Evolutionary conservation across 2,888 invertebrate species (phyloP).

Genomic region (Phyllotreta cruciferae): DNA sequence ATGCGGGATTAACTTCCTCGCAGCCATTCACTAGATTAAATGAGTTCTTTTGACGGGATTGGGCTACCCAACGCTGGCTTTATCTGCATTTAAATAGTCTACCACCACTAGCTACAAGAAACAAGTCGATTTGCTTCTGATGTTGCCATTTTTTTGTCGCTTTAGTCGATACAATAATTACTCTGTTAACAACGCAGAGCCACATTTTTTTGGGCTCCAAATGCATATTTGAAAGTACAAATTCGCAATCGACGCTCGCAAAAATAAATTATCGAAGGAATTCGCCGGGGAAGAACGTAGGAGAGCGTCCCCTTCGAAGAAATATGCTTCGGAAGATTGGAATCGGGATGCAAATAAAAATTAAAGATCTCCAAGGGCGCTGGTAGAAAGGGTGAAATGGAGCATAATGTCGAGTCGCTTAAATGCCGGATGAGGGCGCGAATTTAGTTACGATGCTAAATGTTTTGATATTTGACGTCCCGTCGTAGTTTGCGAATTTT

Average conservation of each 20-base stretch:
- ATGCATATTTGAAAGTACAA: neutral
- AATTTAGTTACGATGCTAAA: conserved; percentile 20
- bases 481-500: neutral
- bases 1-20: conserved; percentile 51
- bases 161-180: too few species aligned
- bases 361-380: conserved; percentile 21
- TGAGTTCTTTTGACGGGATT: conserved; percentile 52
- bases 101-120: conserved; percentile 22
- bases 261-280: too few species aligned
- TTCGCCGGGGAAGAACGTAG: too few species aligned
- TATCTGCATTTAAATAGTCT: conserved; percentile 49
- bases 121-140: too few species aligned
- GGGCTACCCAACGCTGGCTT: conserved; percentile 44
- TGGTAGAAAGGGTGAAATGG: conserved; percentile 34
- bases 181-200: too few species aligned
- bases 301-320: neutral
- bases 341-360: conserved; percentile 22
- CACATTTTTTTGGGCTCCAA: conserved; percentile 12
- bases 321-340: conserved; percentile 3
- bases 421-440: conserved; percentile 28
- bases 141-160: too few species aligned
- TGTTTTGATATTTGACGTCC: conserved; percentile 16
- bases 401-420: conserved; percentile 27
- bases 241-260: too few species aligned
- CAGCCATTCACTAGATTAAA: conserved; percentile 51